Evolutionary conservation across 2,888 invertebrate species (phyloP).

Genomic region (Lasioglossum oenotherae): DNA sequence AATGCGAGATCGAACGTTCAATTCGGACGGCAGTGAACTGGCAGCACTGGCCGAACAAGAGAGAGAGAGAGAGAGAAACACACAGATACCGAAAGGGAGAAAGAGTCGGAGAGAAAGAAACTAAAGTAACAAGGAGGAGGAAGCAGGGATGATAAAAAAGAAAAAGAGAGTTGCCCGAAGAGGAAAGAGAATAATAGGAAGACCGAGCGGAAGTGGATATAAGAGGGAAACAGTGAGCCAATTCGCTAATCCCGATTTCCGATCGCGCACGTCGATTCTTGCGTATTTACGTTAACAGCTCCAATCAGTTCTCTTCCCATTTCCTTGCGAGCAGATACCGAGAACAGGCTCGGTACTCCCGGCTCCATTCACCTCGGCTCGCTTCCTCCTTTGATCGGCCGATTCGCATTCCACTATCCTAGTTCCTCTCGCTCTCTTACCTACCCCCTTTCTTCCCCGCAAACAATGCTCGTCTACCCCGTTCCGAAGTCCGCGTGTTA

Average conservation of each 20-base stretch:
- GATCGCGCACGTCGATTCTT: conserved; percentile 73
- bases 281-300: conserved; percentile 79
- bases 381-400: conserved; percentile 42
- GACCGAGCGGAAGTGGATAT: conserved; percentile 50
- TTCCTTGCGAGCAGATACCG: conserved; percentile 69
- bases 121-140: conserved; percentile 30
- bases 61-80: conserved; percentile 7
- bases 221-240: conserved; percentile 73
- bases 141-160: conserved; percentile 1
- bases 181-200: conserved; percentile 23
- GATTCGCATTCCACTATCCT: conserved; percentile 35
- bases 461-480: background rate
- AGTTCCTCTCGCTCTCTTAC: conserved; percentile 6
- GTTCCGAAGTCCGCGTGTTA: background rate
- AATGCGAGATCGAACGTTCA: conserved; percentile 71
- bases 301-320: conserved; percentile 79
- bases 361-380: conserved; percentile 30
- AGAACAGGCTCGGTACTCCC: conserved; percentile 30
- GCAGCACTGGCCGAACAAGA: conserved; percentile 33
- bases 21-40: conserved; percentile 56
- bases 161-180: background rate
- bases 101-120: conserved; percentile 9
- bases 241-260: conserved; percentile 79
- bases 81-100: background rate
- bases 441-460: background rate